phyloP scores from a whole-genome alignment of 2,797 vertebrate genomes.

The Ptychobarbus kaznakovi region DNA sequence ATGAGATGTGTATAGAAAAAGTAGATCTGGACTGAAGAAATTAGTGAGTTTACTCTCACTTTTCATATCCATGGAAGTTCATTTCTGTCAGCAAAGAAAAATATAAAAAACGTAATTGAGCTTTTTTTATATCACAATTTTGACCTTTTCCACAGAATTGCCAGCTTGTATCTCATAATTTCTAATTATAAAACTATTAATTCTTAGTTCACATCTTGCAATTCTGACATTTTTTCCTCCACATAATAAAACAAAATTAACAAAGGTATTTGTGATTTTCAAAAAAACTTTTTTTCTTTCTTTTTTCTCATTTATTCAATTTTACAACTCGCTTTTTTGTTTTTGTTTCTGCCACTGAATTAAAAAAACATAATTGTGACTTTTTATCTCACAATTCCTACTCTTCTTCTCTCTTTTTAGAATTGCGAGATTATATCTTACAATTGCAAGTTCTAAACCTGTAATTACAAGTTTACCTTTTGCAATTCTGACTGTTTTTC shows the following conservation, averaged over 20 bases:
- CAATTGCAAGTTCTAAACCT: background rate
- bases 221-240: background rate
- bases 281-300: no score
- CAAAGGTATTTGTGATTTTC: background rate
- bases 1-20: background rate
- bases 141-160: background rate
- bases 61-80: background rate
- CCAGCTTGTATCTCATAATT: background rate
- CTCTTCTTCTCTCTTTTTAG: no score
- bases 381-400: no score
- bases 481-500: no score
- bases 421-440: no score
- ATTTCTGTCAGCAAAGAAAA: background rate
- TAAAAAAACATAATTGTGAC: no score
- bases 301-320: background rate
- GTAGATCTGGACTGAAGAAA: background rate
- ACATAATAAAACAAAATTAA: background rate
- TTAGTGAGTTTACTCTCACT: background rate
- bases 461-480: background rate
- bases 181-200: background rate
- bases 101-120: background rate
- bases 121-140: background rate
- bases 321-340: background rate
- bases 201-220: background rate
- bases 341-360: background rate